Evolutionary conservation across 2,888 invertebrate genomes (phyloP), one percentile per base, ranked within the genome.

Genomic region (Ptilodon capucinus): DNA sequence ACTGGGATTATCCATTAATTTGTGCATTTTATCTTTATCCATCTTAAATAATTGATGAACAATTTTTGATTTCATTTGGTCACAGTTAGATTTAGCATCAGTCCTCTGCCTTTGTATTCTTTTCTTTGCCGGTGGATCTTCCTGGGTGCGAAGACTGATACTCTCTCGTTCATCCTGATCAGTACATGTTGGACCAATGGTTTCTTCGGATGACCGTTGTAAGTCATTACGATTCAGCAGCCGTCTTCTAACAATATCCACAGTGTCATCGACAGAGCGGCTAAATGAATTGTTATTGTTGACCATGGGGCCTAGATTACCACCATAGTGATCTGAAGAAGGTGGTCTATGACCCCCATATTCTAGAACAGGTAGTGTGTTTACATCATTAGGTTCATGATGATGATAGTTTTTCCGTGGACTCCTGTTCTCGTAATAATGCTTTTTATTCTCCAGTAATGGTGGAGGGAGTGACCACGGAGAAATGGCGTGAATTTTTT

Each of bases 31-130:
- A 47, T 81, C 83, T 70, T 90, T 91, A 41, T 91, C 91, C 90
- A 91, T 89, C 69, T 88, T 91, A 56, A 91, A 91, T 1, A 91
- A 68, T 68, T 91, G 85, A 54, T 89, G 81, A 19, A 91, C 85
- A 71, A 91, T 91, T 68, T 91, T 91, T 46, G 79, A 80, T 76
- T 90, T 91, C 46, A 91, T 87, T 73, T 85, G 84, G 45, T 85
- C 78, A 79, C 87, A 89, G 66, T 84, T 83, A 41, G 64, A 69
- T 63, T 79, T 84, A 40, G 68, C 68, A 64, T 68, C 75, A 52
- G 64, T 71, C 52, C 61, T 76, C 43, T 73, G 79, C 46, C 67
- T 76, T 42, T 75, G 79, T 48, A 66, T 59, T 54, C 70, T 79
- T 52, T 75, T 84, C 44, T 78, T 85, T 0, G 61, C 55, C 32